Conservation (phyloP, 2,797 vertebrate genomes). For the Sebastes diaconus region DNA sequence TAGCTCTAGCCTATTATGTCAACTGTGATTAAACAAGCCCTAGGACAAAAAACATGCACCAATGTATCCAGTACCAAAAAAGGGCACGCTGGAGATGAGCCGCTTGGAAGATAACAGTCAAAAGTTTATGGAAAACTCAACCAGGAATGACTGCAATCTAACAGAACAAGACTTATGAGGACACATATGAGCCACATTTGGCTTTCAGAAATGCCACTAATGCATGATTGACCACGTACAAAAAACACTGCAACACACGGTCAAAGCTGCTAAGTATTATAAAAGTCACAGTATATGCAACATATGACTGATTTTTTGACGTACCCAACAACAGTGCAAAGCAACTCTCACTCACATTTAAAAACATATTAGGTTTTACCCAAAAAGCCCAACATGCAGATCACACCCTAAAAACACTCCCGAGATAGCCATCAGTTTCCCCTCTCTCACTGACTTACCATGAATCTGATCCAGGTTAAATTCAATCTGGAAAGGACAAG, state of each 20-base stretch:
- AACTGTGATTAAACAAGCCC: constrained; percentile 77
- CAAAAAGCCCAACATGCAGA: constrained; percentile 66
- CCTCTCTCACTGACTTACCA: constrained; percentile 84
- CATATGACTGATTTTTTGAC: constrained; percentile 20
- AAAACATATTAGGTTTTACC: constrained; percentile 4
- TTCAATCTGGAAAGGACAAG: constrained; percentile 88
- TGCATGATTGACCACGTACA: constrained; percentile 30
- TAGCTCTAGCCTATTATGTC: constrained; percentile 73
- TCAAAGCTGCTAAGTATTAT: constrained; percentile 27
- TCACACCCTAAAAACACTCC: constrained; percentile 62
- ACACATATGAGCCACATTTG: constrained; percentile 19
- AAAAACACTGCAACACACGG: constrained; percentile 50
- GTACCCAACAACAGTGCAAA: constrained; percentile 40
- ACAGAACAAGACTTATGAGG: constrained; percentile 12
- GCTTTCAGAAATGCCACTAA: background rate
- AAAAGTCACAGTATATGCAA: constrained; percentile 15
- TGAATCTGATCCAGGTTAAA: constrained; percentile 92
- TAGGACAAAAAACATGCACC: constrained; percentile 56
- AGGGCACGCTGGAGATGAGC: constrained; percentile 65
- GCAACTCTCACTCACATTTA: constrained; percentile 32
- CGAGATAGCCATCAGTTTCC: constrained; percentile 36
- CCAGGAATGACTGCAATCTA: constrained; percentile 10
- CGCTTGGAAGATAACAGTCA: constrained; percentile 58
- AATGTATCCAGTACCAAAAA: constrained; percentile 75
- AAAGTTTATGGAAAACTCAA: constrained; percentile 53